These are phyloP conservation scores for Phaethon lepturus DNA, from an alignment of 2,113 vertebrate genomes.

Conservation along the genomic window DNA sequence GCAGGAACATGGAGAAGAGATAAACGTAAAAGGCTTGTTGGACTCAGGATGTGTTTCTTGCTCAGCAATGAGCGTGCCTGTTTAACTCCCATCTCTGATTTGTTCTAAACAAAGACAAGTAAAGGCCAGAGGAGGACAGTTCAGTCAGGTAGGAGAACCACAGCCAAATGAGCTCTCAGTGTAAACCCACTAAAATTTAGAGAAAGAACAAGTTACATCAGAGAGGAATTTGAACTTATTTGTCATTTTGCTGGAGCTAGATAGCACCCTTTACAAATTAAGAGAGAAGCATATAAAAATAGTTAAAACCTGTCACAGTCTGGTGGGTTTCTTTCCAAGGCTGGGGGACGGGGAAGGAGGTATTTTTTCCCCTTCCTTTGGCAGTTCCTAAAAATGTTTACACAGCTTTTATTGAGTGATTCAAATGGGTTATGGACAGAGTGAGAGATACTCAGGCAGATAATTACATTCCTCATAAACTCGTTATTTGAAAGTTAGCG, in stretches of 20 bases:
- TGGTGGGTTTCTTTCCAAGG: neutral
- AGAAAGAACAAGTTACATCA: neutral
- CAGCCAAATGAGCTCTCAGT: neutral
- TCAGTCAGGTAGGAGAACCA: neutral
- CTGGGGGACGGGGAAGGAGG: neutral
- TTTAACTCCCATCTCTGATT: neutral
- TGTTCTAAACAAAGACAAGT: neutral
- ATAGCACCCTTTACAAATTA: neutral
- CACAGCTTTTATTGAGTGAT: neutral
- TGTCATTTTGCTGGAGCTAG: neutral
- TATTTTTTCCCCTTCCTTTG: neutral
- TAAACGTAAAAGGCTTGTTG: constrained; percentile 4
- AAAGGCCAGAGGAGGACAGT: neutral
- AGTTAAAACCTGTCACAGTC: neutral
- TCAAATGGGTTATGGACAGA: neutral
- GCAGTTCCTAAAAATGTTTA: neutral
- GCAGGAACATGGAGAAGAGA: neutral
- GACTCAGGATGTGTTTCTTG: neutral
- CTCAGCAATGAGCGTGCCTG: neutral
- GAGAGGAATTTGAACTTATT: neutral
- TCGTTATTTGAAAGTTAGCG: neutral
- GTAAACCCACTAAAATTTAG: neutral
- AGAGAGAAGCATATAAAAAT: neutral
- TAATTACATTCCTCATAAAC: neutral
- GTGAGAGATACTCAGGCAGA: neutral